Conservation (phyloP, 1,140 invertebrate genomes). For the Euura saliciscinereae region DNA sequence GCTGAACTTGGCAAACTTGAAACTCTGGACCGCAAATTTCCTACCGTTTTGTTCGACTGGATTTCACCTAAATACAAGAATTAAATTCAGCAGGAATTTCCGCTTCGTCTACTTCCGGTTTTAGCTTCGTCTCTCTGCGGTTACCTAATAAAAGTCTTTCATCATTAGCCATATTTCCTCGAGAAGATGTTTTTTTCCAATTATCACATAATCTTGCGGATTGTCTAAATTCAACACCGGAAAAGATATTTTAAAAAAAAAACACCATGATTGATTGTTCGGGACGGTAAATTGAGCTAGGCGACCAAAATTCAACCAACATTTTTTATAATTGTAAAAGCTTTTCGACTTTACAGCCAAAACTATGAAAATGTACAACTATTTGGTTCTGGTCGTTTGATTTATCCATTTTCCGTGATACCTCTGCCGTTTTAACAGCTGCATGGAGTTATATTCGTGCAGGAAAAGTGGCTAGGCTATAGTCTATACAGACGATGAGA, state of each 20-base stretch:
- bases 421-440: neutral
- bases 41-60: neutral
- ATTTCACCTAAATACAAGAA: neutral
- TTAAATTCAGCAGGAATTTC: neutral
- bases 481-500: neutral
- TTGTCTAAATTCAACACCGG: no score
- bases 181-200: no score
- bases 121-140: neutral
- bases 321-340: no score
- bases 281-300: no score
- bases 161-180: no score
- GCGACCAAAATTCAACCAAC: no score
- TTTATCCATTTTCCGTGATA: neutral
- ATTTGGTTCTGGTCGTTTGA: neutral
- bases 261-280: no score
- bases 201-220: no score
- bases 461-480: neutral
- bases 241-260: no score
- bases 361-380: no score
- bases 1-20: neutral
- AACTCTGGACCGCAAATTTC: neutral
- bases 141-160: no score
- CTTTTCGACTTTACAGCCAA: no score
- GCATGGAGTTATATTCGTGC: neutral
- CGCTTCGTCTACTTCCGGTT: neutral